Evolutionary conservation across 2,797 vertebrate genomes (phyloP).

Genomic region (Zenarchopterus dispar): DNA sequence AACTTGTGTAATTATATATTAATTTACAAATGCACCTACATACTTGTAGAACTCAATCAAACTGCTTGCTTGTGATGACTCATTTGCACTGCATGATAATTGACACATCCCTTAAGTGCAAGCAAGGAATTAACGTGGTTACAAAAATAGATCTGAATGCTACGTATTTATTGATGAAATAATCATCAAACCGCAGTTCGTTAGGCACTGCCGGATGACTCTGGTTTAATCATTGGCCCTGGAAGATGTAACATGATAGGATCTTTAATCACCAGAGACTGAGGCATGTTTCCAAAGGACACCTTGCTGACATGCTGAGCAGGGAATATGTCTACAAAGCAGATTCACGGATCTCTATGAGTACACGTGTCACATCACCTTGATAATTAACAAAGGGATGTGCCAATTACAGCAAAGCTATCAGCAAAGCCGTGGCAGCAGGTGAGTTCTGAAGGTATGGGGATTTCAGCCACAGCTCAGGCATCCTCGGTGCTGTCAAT

Average conservation of each 20-base stretch:
- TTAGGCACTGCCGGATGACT: slow-evolving; percentile 82
- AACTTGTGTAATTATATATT: no score
- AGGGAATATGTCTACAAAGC: slow-evolving; percentile 74
- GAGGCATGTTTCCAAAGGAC: slow-evolving; percentile 77
- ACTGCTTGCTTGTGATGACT: slow-evolving; percentile 50
- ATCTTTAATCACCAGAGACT: slow-evolving; percentile 79
- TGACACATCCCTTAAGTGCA: slow-evolving; percentile 65
- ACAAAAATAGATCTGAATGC: slow-evolving; percentile 60
- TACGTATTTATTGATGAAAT: slow-evolving; percentile 80
- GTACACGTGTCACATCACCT: slow-evolving; percentile 74
- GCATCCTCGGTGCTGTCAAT: slow-evolving; percentile 45
- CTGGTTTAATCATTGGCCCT: slow-evolving; percentile 84
- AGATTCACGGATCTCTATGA: slow-evolving; percentile 73
- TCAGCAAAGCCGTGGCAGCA: slow-evolving; percentile 60
- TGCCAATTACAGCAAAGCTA: slow-evolving; percentile 74
- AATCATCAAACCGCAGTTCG: slow-evolving; percentile 81
- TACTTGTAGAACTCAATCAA: slow-evolving; percentile 16
- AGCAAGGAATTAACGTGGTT: slow-evolving; percentile 65
- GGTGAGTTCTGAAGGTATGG: slow-evolving; percentile 47
- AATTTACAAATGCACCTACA: slow-evolving; percentile 16
- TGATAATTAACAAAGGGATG: slow-evolving; percentile 76
- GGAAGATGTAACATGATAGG: slow-evolving; percentile 76
- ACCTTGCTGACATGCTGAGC: slow-evolving; percentile 75
- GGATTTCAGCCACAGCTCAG: slow-evolving; percentile 43
- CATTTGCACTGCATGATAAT: slow-evolving; percentile 57